Evolutionary conservation across 2,888 invertebrate species (phyloP).

Genomic region (Baccha elongata): DNA sequence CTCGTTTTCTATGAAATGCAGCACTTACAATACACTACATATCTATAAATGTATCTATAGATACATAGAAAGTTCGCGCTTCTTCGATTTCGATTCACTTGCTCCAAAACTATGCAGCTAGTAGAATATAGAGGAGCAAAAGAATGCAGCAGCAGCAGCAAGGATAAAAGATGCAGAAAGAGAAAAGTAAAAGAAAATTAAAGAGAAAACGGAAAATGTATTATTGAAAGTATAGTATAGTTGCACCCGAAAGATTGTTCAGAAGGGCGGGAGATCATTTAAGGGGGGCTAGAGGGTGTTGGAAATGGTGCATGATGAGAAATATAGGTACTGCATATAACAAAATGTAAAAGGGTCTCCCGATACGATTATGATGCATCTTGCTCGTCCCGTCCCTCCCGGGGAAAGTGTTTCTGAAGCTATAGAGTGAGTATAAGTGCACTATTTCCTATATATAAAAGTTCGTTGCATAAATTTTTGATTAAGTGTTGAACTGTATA

Average conservation of each 20-base stretch:
- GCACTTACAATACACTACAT: conserved; percentile 60
- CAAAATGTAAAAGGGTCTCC: conserved; percentile 49
- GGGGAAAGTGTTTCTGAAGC: conserved; percentile 53
- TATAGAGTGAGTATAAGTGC: conserved; percentile 50
- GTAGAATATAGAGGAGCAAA: too few relatives aligned
- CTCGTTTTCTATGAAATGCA: too few relatives aligned
- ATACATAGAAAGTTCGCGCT: conserved; percentile 72
- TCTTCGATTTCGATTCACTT: conserved; percentile 71
- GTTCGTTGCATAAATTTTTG: conserved; percentile 71
- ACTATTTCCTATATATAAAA: conserved; percentile 68
- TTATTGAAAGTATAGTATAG: conserved; percentile 65
- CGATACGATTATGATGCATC: conserved; percentile 54
- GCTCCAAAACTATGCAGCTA: conserved; percentile 55
- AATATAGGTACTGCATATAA: conserved; percentile 54
- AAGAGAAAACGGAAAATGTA: conserved; percentile 68
- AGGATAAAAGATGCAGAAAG: conserved; percentile 39
- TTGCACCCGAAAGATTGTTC: conserved; percentile 13
- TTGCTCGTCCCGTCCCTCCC: conserved; percentile 47
- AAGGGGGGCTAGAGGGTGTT: conserved; percentile 37
- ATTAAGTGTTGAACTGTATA: conserved; percentile 66
- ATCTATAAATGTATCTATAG: too few relatives aligned
- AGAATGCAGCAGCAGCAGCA: too few relatives aligned
- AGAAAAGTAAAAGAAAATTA: conserved; percentile 50
- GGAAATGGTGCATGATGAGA: conserved; percentile 62
- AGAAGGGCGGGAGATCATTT: conserved; percentile 6